A percentile compares a stretch with the other conserved stretches of the same genome.
Evolutionary conservation across 2,797 vertebrate genomes (phyloP).

Genomic region (Lemur catta): DNA sequence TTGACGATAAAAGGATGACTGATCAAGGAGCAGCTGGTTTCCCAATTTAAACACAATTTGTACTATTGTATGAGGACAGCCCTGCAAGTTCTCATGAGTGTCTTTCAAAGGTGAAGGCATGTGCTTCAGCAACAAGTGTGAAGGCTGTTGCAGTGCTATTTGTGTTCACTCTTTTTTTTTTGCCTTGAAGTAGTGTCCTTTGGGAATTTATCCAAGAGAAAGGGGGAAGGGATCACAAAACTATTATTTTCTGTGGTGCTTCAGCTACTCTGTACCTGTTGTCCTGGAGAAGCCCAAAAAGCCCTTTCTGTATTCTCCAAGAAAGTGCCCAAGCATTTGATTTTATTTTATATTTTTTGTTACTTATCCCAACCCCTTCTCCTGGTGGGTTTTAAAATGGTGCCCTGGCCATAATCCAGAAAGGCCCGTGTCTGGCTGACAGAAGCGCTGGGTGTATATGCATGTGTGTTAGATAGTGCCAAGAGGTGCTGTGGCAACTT

Average conservation of each 20-base stretch:
- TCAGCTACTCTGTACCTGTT: not conserved
- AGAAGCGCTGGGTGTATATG: accelerated
- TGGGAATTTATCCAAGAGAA: not conserved
- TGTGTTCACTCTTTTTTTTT: constrained; percentile 33
- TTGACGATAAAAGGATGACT: constrained; percentile 83
- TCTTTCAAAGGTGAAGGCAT: constrained; percentile 56
- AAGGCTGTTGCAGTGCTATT: not conserved
- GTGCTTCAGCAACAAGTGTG: constrained; percentile 60
- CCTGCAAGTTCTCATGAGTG: constrained; percentile 63
- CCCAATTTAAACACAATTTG: constrained; percentile 80
- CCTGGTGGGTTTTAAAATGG: not conserved
- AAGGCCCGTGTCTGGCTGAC: not conserved
- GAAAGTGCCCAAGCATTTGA: not conserved
- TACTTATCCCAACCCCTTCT: not conserved
- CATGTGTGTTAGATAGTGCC: not conserved
- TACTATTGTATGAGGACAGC: constrained; percentile 35
- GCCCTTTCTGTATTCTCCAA: not conserved
- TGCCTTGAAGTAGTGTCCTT: not conserved
- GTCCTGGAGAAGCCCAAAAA: not conserved
- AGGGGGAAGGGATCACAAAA: not conserved
- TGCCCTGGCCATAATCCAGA: not conserved
- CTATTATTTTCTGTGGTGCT: not conserved
- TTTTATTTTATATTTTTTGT: not conserved
- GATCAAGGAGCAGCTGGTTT: constrained; percentile 83
- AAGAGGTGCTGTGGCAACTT: not conserved